Evolutionary conservation across 1,140 invertebrate genomes (phyloP), one percentile per base, ranked within the genome.

Genomic region (Lysiphlebus fabarum): DNA sequence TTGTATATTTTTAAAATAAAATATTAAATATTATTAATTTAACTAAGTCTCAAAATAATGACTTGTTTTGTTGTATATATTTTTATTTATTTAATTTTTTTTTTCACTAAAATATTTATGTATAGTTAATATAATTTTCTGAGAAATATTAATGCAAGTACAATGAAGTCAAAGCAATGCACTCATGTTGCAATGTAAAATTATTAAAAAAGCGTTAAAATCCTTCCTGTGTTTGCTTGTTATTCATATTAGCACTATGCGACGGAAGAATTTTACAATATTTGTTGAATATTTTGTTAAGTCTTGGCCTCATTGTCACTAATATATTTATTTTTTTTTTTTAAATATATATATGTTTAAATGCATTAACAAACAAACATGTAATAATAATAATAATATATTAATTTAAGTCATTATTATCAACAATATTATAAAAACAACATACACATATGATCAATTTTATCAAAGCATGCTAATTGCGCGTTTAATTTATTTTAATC

Each of bases 161-260:
- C 49, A 51, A 51, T 51, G 49, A 26, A 33, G 8, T 26, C 47
- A 49, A 49, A 33, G 10, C 53, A 11, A 6, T 43, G 53, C 41
- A 44, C 42, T 8, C 12, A 51, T 51, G 49, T 51, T 51, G 49
- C 49, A 51, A 51, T 34, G 43, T 43, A 49, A 45, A 54, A 41
- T 54, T 17, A 37, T 51, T 44, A 34, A 51, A 36, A 51, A 51
- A 50, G 64, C 63, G 69, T 65, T 75, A 74, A 75, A 73, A 76
- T 75, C 65, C 68, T 74, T 76, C 66, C 62, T 70, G 56, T 76
- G 74, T 75, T 74, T 66, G 62, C 64, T 75, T 69, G 68, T 73
- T 73, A 70, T 73, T 75, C 70, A 70, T 70, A 71, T 75, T 76
- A 75, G 72, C 74, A 74, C 69, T 26, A 70, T 62, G 63, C 58